These are phyloP conservation scores for Chrysomela aeneicollis DNA, from an alignment of 2,888 invertebrate species.

Conservation along the genomic window DNA sequence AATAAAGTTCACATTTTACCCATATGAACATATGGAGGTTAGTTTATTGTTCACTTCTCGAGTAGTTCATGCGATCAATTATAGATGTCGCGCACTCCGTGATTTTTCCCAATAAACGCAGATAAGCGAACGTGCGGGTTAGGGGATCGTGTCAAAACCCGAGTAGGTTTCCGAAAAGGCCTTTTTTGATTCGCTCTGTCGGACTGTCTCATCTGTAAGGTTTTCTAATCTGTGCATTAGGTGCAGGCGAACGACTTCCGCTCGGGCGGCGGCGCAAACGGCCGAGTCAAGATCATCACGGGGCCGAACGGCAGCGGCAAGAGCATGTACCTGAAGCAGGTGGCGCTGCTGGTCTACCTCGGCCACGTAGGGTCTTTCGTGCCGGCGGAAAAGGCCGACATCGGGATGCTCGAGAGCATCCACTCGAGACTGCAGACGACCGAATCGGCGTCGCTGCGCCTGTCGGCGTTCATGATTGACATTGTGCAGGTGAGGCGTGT, in stretches of 20 bases:
- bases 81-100: too few relatives aligned
- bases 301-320: constrained; percentile 95
- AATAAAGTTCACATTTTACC: too few relatives aligned
- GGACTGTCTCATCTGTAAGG: too few relatives aligned
- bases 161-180: too few relatives aligned
- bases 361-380: constrained; percentile 91
- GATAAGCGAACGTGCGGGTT: too few relatives aligned
- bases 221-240: too few relatives aligned
- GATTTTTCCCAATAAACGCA: too few relatives aligned
- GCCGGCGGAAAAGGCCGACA: constrained; percentile 77
- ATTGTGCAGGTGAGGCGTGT: constrained; percentile 79
- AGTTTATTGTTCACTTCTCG: too few relatives aligned
- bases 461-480: constrained; percentile 88
- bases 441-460: constrained; percentile 79
- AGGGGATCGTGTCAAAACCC: too few relatives aligned
- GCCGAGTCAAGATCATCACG: constrained; percentile 77
- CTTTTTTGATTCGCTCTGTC: too few relatives aligned
- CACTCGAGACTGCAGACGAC: constrained; percentile 77
- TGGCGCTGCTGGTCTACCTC: constrained; percentile 80
- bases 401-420: constrained; percentile 78
- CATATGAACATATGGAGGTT: too few relatives aligned
- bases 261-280: constrained; percentile 66
- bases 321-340: constrained; percentile 89
- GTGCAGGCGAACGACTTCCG: constrained; percentile 79
- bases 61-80: too few relatives aligned